Evolutionary conservation across 2,797 vertebrate genomes (phyloP).

Genomic region (Kryptopterus vitreolus): DNA sequence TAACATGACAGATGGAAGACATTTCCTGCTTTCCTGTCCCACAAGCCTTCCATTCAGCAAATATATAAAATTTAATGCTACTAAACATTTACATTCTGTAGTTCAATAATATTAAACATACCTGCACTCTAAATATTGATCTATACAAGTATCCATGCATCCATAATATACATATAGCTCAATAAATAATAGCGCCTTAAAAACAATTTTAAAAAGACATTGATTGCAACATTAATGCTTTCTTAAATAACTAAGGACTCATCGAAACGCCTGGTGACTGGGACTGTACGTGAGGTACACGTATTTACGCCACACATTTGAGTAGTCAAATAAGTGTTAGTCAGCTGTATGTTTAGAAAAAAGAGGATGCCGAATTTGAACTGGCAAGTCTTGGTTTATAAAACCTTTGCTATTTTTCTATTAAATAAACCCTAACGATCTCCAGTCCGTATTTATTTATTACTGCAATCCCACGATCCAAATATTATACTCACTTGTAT

Average conservation of each 20-base stretch:
- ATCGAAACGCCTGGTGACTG: not conserved
- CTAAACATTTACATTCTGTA: constrained; percentile 77
- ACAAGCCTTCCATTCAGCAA: constrained; percentile 55
- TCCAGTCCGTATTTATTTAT: not conserved
- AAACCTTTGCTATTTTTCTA: not conserved
- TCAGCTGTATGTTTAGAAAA: not conserved
- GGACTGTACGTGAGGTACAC: not conserved
- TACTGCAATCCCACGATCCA: not conserved
- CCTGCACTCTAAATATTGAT: constrained; percentile 75
- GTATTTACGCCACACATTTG: constrained; percentile 25
- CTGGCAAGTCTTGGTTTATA: not conserved
- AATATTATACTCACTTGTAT: too few relatives aligned
- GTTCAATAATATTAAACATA: constrained; percentile 81
- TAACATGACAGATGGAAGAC: too few relatives aligned
- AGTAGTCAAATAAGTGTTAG: constrained; percentile 34
- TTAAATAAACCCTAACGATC: not conserved
- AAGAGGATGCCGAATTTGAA: not conserved
- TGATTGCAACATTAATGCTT: not conserved
- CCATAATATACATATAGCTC: constrained; percentile 77
- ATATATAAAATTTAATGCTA: constrained; percentile 82
- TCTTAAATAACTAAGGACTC: not conserved
- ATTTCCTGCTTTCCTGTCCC: constrained; percentile 54
- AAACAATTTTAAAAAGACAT: too few relatives aligned
- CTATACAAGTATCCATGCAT: constrained; percentile 84
- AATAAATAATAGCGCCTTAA: too few relatives aligned